Percentiles rank a stretch among this genome's conserved stretches.
Evolutionary conservation across 2,797 vertebrate genomes (phyloP).

Genomic region (Notolabrus celidotus): DNA sequence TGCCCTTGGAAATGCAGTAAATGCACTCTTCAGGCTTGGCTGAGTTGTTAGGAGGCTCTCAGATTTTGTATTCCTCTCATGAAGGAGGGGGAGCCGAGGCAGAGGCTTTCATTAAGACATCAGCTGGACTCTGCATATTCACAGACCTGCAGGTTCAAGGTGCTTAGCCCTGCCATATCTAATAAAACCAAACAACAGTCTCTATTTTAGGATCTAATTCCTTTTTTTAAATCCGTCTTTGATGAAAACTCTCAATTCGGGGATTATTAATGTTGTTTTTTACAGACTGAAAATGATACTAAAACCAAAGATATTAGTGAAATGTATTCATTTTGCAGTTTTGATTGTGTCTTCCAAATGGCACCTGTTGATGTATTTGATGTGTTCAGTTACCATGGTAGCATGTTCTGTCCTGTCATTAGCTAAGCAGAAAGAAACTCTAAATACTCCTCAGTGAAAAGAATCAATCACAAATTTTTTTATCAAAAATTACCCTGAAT

Average conservation of each 20-base stretch:
- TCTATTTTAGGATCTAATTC: not conserved
- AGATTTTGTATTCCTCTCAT: constrained; percentile 50
- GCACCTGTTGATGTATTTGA: not conserved
- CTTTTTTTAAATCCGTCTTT: not conserved
- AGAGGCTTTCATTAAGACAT: constrained; percentile 38
- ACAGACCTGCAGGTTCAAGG: constrained; percentile 13
- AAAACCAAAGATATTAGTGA: not conserved
- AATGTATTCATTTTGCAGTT: not conserved
- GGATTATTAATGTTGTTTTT: not conserved
- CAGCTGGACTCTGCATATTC: constrained; percentile 32
- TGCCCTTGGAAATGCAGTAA: constrained; percentile 67
- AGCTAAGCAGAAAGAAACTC: not conserved
- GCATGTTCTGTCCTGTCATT: not conserved
- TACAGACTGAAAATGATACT: no score
- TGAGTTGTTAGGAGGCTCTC: constrained; percentile 29
- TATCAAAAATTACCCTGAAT: no score
- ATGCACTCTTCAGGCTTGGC: constrained; percentile 37
- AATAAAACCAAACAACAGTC: not conserved
- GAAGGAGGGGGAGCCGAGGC: constrained; percentile 17
- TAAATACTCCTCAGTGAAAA: no score
- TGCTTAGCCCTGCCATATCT: constrained; percentile 1
- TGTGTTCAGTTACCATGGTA: constrained; percentile 2
- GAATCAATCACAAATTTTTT: no score
- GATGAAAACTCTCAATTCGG: not conserved
- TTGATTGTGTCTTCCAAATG: not conserved